Evolutionary conservation across 1,140 invertebrate species (phyloP), one percentile per base, ranked within the genome.

Genomic region (Myzus persicae): DNA sequence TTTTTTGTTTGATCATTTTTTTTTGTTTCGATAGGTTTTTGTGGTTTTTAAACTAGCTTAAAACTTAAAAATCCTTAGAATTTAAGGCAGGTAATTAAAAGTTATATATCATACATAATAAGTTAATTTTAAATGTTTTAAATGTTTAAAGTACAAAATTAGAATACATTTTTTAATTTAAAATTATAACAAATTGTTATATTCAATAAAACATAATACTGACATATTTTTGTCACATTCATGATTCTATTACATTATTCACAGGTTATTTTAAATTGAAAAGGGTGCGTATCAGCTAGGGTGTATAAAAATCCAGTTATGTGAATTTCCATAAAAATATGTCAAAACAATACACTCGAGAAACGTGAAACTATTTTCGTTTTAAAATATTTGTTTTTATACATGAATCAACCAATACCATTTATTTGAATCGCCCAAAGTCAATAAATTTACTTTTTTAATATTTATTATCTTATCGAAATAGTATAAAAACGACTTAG

Each of bases 381-480:
- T 76, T 76, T n/a, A 6, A 67, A 76, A 76, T 76, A n/a, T 76
- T 76, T 76, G 59, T n/a, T 76, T 76, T 67, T 67, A 59, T 59
- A n/a, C 31, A 11, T 59, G 9, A 26, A 18, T 1, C 59, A 76
- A 76, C 59, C 59, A n/a, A 59, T 76, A n/a, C 59, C 3, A 76
- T 76, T 76, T 67, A n/a, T 67, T n/a, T 31, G 31, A n/a, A 67
- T 76, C 59, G 9, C 9, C 3, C 5, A 76, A 76, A 18, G 0
- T 76, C 18, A n/a, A 76, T 76, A 4, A 76, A 18, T 36, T 76
- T 76, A 76, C 11, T 5, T 36, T 76, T n/a, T 0, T 51, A 22
- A 51, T 51, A 51, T 6, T 59, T 26, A 26, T n/a, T 76, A n/a
- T 67, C 4, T 67, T 67, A 18, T 4, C 14, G 1, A 76, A 76